Percentiles rank a stretch among this genome's conserved stretches.
These are phyloP conservation scores for Pomacea canaliculata DNA, from an alignment of 2,888 invertebrate species.

Conservation along the genomic window DNA sequence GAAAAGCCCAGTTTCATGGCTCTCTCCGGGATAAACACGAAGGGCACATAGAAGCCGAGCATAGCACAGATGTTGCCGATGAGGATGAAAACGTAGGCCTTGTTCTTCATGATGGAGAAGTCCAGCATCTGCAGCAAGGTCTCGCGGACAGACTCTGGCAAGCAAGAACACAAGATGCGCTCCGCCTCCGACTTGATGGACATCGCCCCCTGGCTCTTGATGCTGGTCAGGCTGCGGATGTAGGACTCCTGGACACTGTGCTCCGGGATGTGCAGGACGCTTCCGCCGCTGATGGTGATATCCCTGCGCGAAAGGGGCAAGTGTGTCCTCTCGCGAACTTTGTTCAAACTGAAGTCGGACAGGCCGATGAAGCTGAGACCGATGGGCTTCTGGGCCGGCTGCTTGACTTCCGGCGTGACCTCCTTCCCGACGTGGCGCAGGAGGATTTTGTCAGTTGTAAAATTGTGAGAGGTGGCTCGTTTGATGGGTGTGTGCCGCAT, in stretches of 20 bases:
- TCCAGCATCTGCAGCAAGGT: conserved; percentile 88
- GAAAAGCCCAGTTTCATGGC: conserved; percentile 55
- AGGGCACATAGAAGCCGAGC: conserved; percentile 66
- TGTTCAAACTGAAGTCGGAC: conserved; percentile 33
- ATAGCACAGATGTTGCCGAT: conserved; percentile 80
- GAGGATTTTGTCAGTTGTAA: neutral
- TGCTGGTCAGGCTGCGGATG: conserved; percentile 89
- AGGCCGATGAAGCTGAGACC: conserved; percentile 33
- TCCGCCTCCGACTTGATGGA: neutral
- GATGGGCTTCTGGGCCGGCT: conserved; percentile 11
- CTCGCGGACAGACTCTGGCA: conserved; percentile 68
- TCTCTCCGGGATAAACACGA: conserved; percentile 61
- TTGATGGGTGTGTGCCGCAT: neutral
- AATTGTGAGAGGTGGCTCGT: neutral
- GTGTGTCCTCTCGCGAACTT: conserved; percentile 51
- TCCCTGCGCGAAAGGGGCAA: conserved; percentile 94
- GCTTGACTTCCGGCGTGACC: conserved; percentile 6
- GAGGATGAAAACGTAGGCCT: conserved; percentile 91
- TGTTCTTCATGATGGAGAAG: conserved; percentile 84
- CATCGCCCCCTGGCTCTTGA: conserved; percentile 74
- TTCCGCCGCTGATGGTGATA: conserved; percentile 88
- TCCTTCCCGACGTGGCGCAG: conserved; percentile 4
- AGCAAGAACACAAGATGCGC: conserved; percentile 41
- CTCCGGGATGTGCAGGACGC: conserved; percentile 85
- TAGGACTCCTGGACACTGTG: conserved; percentile 93